Evolutionary conservation across 2,113 vertebrate species (phyloP), one percentile per base, ranked within the genome.

Genomic region (Chamaea fasciata): DNA sequence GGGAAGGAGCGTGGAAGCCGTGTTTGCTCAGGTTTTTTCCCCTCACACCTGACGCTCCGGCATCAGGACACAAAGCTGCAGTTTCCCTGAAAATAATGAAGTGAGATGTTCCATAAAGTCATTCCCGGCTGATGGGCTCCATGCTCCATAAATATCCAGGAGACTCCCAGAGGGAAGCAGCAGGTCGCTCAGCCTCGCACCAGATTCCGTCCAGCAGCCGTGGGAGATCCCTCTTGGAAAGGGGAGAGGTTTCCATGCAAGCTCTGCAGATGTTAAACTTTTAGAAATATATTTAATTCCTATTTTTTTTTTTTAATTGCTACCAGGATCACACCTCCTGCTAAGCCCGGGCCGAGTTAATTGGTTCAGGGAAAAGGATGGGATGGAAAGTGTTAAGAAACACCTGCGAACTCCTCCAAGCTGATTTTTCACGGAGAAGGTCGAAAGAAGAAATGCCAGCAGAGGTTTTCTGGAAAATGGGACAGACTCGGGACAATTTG

Each of bases 31-130:
- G 80, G 49, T 24, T 79, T 68, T 6, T 50, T 7, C 52, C 37
- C 6, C 33, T 92, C 84, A 37, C 86, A 82, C 83, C 83, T 90
- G 86, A 95, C 41, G 23, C 92, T 87, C 60, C 76, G 39, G 41
- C 90, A 71, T 81, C 90, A 71, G 79, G 76, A 96, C 90, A 93
- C 69, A 88, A 75, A 83, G 68, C 92, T 83, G 92, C 75, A 75
- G 52, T 75, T 81, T 3, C 71, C 68, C 56, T 7, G 52, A 39
- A 87, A 97, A 94, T 97, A 78, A 96, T 94, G 95, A 97, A 96
- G 96, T 96, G 93, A 97, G 95, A 96, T 39, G 90, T 95, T 96
- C 93, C 95, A 82, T 93, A 49, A 94, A 89, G 88, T 68, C 87
- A 33, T 87, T 96, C 67, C 76, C 88, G 83, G 76, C 79, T 90